Percentiles rank a stretch among this genome's conserved stretches.
These are phyloP conservation scores for Gryllus longicercus DNA, from an alignment of 2,888 invertebrate genomes.

Conservation along the genomic window DNA sequence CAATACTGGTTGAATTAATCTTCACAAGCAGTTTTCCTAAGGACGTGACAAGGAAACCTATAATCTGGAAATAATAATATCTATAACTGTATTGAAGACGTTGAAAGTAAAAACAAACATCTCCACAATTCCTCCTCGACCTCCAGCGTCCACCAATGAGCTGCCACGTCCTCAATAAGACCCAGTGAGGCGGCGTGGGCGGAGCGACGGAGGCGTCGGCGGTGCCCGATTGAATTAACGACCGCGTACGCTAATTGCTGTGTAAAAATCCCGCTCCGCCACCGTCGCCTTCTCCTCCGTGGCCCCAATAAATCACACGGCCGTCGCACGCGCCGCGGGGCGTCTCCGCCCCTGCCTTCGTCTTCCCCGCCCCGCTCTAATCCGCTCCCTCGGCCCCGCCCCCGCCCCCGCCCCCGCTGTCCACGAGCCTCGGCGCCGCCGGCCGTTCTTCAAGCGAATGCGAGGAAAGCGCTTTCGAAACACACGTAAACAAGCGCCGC, in stretches of 20 bases:
- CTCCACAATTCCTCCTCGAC: too few species aligned
- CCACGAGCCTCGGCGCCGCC: too few species aligned
- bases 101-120: too few species aligned
- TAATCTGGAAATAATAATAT: too few species aligned
- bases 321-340: background rate
- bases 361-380: background rate
- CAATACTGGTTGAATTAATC: too few species aligned
- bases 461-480: too few species aligned
- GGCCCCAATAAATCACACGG: conserved; percentile 3
- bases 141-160: background rate
- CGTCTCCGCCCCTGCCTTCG: background rate
- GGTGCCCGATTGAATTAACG: conserved; percentile 17
- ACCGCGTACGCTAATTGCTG: conserved; percentile 10
- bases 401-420: background rate
- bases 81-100: too few species aligned
- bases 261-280: background rate
- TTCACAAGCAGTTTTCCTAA: too few species aligned
- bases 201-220: background rate
- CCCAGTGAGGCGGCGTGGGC: background rate
- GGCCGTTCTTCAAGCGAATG: too few species aligned
- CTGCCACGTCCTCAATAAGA: background rate
- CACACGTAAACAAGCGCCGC: too few species aligned
- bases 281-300: background rate
- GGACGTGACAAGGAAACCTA: too few species aligned
- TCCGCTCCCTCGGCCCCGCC: background rate